Evolutionary conservation across 2,888 invertebrate species (phyloP).

Genomic region (Orthonevra nobilis): DNA sequence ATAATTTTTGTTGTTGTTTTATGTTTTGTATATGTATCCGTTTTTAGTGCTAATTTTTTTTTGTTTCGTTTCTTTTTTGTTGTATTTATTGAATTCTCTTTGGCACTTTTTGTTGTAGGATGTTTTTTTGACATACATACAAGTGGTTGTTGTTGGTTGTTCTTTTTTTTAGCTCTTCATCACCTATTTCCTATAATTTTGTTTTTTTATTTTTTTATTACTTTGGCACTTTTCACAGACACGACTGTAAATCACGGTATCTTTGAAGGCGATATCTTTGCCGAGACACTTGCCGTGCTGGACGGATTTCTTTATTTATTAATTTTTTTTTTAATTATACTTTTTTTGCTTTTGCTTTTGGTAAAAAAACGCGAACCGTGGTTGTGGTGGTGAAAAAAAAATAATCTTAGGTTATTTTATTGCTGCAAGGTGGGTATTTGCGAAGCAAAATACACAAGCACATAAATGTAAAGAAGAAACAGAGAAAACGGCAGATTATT

Average conservation of each 20-base stretch:
- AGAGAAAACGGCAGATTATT: no score
- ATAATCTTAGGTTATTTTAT: slow-evolving; percentile 43
- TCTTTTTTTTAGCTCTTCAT: slow-evolving; percentile 18
- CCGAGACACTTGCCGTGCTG: slow-evolving; percentile 27
- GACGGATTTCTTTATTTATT: slow-evolving; percentile 1
- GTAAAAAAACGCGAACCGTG: slow-evolving; percentile 26
- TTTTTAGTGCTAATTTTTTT: slow-evolving; percentile 68
- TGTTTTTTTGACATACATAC: slow-evolving; percentile 23
- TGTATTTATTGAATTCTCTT: background rate
- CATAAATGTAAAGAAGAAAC: slow-evolving; percentile 1
- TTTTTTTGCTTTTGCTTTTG: no score
- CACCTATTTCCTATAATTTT: slow-evolving; percentile 73
- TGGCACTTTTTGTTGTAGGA: slow-evolving; percentile 27
- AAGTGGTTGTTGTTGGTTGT: slow-evolving; percentile 29
- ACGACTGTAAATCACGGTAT: slow-evolving; percentile 51
- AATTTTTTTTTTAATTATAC: slow-evolving; percentile 8
- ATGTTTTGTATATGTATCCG: slow-evolving; percentile 67
- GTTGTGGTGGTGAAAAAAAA: slow-evolving; percentile 25
- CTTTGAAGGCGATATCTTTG: slow-evolving; percentile 12
- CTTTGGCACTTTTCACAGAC: slow-evolving; percentile 74
- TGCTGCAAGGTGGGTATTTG: slow-evolving; percentile 40
- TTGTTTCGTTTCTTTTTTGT: slow-evolving; percentile 27
- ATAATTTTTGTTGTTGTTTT: no score
- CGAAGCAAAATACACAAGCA: slow-evolving; percentile 11
- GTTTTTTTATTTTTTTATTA: slow-evolving; percentile 72